phyloP scores from a whole-genome alignment of 2,888 invertebrate species.

The Eretmocerus hayati region DNA sequence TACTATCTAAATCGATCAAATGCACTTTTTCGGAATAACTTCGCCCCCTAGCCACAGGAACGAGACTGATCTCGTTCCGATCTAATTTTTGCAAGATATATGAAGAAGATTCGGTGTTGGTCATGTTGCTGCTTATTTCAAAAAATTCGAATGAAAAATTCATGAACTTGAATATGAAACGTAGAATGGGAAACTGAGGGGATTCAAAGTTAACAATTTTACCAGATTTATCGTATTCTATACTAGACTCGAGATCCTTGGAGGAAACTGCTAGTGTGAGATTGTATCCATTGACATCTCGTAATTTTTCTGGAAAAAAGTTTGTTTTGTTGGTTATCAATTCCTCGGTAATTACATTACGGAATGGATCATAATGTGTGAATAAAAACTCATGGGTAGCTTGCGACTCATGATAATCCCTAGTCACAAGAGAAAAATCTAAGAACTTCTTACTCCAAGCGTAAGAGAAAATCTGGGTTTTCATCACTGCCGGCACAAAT shows the following conservation, averaged over 20 bases:
- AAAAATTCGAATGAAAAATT: not conserved
- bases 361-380: not conserved
- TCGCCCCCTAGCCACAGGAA: no score
- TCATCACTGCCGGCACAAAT: no score
- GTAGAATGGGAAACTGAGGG: not conserved
- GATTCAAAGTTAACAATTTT: not conserved
- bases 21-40: no score
- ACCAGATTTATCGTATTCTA: no score
- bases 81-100: not conserved
- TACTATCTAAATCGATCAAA: not conserved
- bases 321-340: not conserved
- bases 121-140: not conserved
- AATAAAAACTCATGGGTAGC: not conserved
- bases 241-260: no score
- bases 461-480: no score
- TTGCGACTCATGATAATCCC: not conserved
- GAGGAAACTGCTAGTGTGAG: not conserved
- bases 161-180: not conserved
- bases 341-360: not conserved
- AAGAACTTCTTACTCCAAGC: not conserved
- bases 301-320: not conserved
- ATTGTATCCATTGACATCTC: not conserved
- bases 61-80: not conserved
- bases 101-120: not conserved
- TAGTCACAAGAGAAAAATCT: not conserved